Conservation (phyloP, 2,888 invertebrate genomes). For the Pedicia rivosa region DNA sequence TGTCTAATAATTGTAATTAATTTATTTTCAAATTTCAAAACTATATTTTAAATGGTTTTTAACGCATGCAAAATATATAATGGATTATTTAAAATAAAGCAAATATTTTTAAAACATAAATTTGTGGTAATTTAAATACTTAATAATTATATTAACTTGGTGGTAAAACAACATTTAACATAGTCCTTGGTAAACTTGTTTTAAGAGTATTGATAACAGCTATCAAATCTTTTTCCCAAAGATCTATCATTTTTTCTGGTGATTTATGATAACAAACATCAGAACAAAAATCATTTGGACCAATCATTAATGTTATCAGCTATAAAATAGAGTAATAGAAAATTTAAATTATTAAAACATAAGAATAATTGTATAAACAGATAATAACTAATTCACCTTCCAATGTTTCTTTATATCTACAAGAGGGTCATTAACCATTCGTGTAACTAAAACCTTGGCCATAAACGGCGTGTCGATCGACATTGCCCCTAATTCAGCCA, state of each 20-base stretch:
- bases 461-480: constrained; percentile 39
- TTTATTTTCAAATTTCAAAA: no score
- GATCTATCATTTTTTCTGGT: constrained; percentile 26
- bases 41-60: no score
- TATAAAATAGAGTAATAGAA: constrained; percentile 19
- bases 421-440: constrained; percentile 34
- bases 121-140: no score
- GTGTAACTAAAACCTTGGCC: constrained; percentile 35
- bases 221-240: constrained; percentile 34
- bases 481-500: constrained; percentile 41
- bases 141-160: constrained; percentile 27
- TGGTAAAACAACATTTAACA: constrained; percentile 37
- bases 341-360: constrained; percentile 1
- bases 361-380: constrained; percentile 1
- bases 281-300: constrained; percentile 43
- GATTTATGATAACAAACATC: constrained; percentile 35
- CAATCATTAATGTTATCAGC: constrained; percentile 40
- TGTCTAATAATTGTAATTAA: no score
- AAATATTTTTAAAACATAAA: no score
- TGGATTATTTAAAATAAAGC: no score
- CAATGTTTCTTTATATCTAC: constrained; percentile 40
- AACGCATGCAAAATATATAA: no score
- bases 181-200: constrained; percentile 40
- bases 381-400: constrained; percentile 34
- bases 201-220: constrained; percentile 32